Base-by-base conservation (phyloP, 2,113 vertebrate genomes). In the Anarhynchus alexandrinus region DNA sequence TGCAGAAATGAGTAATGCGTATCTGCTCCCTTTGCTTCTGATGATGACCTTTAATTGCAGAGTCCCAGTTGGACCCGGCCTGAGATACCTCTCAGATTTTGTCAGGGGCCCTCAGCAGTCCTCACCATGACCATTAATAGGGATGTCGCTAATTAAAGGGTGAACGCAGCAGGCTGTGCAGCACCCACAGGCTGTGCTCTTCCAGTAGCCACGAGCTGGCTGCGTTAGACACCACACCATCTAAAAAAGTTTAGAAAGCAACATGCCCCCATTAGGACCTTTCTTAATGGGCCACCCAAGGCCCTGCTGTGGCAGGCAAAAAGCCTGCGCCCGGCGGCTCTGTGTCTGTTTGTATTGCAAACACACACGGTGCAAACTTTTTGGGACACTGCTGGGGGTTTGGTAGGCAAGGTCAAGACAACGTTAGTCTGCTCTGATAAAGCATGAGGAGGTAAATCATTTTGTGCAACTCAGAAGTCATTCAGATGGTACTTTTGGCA, bases 401-500 rank as follows among this genome's bases (percentile, higher is more conserved):
- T 90, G 86, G 84, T 78, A 86, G 65, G 62, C 94, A 95, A 93
- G 91, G 65, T 82, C 94, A 86, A 72, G 69, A 58, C 20, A 32
- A 79, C 20, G 5, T 69, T 65, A 45, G 29, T 52, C 66, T 80
- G 43, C 65, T 62, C 91, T 92, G 45, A 81, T 77, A 81, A 90
- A 86, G 74, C 85, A 86, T 38, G 88, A 92, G 89, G 92, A 97
- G 51, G 73, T 76, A 96, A 93, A 97, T 95, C 80, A 85, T 78
- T 90, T 94, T 71, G 74, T 64, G 81, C 67, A 91, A 94, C 91
- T 94, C 95, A 88, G 74, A 95, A 98, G 95, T 94, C 94, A 95
- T 86, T 97, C 94, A 95, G 94, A 96, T 86, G 91, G 94, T 82
- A 94, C 97, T 98, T 98, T 93, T 76, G 95, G 96, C 98, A 91